These are phyloP conservation scores for Pelusios castaneus DNA, from an alignment of 2,113 vertebrate genomes.

Conservation along the genomic window DNA sequence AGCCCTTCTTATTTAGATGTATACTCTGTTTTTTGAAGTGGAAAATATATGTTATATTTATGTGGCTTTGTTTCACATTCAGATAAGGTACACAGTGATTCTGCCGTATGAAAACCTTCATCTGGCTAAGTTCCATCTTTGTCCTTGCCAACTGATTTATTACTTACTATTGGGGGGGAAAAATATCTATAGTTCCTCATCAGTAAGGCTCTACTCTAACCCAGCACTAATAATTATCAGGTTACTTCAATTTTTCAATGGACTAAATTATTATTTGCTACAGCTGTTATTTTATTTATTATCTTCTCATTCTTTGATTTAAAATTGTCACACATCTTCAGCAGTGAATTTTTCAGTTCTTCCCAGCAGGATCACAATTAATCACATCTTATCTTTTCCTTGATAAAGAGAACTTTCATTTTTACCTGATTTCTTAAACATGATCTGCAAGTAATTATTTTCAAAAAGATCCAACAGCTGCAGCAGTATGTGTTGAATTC, in stretches of 20 bases:
- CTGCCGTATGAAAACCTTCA: background rate
- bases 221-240: slow-evolving; percentile 26
- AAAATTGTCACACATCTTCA: slow-evolving; percentile 39
- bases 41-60: slow-evolving; percentile 48
- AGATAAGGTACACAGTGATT: background rate
- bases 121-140: slow-evolving; percentile 16
- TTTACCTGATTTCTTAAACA: slow-evolving; percentile 26
- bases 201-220: background rate
- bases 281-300: slow-evolving; percentile 18
- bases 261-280: slow-evolving; percentile 42
- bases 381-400: background rate
- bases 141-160: slow-evolving; percentile 15
- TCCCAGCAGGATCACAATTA: background rate
- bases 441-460: background rate
- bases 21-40: slow-evolving; percentile 45
- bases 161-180: slow-evolving; percentile 20
- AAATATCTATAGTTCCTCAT: slow-evolving; percentile 26
- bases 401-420: background rate
- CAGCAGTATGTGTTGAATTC: background rate
- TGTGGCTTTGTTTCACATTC: slow-evolving; percentile 27
- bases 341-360: background rate
- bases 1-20: slow-evolving; percentile 57
- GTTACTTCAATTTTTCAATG: slow-evolving; percentile 24
- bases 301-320: slow-evolving; percentile 11
- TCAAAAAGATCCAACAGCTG: background rate